A percentile compares a stretch with the other conserved stretches of the same genome.
These are phyloP conservation scores for Panthera leo DNA, from an alignment of 2,113 vertebrate genomes.

Conservation along the genomic window DNA sequence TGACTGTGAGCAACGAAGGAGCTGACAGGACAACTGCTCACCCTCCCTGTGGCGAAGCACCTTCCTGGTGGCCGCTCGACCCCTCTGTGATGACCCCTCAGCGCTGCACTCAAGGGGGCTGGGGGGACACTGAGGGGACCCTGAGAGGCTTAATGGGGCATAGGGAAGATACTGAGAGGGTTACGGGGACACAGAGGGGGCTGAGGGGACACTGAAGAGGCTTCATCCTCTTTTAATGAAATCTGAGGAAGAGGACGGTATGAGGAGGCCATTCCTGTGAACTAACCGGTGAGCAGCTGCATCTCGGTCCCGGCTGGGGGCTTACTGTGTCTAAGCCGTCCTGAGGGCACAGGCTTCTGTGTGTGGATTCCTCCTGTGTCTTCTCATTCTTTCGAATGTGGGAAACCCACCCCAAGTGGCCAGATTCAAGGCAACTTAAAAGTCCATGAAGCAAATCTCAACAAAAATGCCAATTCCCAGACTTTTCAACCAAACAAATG, in stretches of 20 bases:
- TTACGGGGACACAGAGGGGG: too few relatives aligned
- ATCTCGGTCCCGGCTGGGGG: rapidly evolving
- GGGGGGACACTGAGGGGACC: too few relatives aligned
- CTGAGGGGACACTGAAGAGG: neutral
- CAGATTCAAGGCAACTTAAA: neutral
- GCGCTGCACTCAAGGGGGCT: neutral
- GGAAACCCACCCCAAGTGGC: neutral
- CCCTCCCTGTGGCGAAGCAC: neutral
- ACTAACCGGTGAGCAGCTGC: neutral
- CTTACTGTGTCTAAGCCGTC: neutral
- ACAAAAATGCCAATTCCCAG: neutral
- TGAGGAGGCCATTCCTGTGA: rapidly evolving
- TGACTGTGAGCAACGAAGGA: too few relatives aligned
- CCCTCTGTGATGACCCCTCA: neutral
- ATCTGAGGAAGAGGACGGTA: rapidly evolving
- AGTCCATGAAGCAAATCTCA: neutral
- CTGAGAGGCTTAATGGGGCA: neutral
- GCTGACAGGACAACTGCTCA: neutral
- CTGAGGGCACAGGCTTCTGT: too few relatives aligned
- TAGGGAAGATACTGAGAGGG: neutral
- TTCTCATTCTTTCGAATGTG: neutral
- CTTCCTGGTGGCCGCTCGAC: neutral
- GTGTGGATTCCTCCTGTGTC: neutral
- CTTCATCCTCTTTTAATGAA: neutral
- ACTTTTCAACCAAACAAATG: neutral